Base-by-base conservation (phyloP, 1,140 invertebrate genomes). In the Andricus grossulariae region DNA sequence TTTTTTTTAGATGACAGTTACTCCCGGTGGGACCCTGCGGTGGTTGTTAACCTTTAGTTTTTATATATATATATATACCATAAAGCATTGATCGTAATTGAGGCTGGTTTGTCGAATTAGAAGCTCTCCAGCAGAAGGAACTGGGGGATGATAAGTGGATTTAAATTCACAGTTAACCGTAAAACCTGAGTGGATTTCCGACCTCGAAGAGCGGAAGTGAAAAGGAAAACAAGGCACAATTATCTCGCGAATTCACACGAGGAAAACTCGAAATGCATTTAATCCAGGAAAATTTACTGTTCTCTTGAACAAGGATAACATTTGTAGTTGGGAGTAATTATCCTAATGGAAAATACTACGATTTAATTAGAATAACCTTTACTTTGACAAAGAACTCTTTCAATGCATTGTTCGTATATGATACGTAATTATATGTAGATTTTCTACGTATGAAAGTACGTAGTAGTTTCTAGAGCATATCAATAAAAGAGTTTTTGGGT, bases 91-190 rank as follows among this genome's bases (percentile, higher is more conserved):
- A 32, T 57, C 73, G 55, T 57, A 74, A 74, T 74, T 74, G 54
- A 12, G 15, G 54, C 19, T 55, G 32, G 25, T 74, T 74, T 25
- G 18, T 18, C 73, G 19, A 60, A 60, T 74, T 60, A 54, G 57
- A 71, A 57, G 60, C 60, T 39, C 32, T 25, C 57, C 32, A 32
- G 21, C 25, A 32, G 45, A 52, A 57, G 49, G 57, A 74, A 49
- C 25, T 3, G 32, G 54, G 10, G 45, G 50, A 19, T 74, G 52
- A 57, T 32, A 57, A 57, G 49, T 45, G 75, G 57, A 75, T 71
- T 75, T 71, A 70, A 75, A 75, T 66, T 75, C 66, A 57, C 25
- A 52, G 75, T 54, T 76, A 45, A 72, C 51, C 15, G 32, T 51
- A 55, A 72, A 76, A 71, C 49, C 50, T 66, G 12, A 51, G 39